Conservation (phyloP, 2,888 invertebrate genomes). For the Drosophila tanythrix region DNA sequence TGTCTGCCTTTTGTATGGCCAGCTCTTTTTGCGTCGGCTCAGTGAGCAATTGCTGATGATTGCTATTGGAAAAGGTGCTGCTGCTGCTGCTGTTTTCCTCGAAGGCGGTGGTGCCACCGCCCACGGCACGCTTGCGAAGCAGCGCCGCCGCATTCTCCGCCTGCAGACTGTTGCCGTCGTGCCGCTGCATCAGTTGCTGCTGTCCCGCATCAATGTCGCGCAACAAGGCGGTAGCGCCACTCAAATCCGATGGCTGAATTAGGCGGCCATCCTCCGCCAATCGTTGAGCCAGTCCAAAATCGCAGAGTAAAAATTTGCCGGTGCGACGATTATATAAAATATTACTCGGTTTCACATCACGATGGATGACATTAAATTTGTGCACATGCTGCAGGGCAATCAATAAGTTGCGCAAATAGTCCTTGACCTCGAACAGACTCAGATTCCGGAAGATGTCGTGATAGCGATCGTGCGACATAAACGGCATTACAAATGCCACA, state of each 20-base stretch:
- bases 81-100: conserved; percentile 23
- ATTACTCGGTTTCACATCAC: conserved; percentile 96
- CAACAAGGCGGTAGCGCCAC: conserved; percentile 27
- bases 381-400: conserved; percentile 92
- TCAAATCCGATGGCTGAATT: conserved; percentile 52
- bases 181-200: conserved; percentile 27
- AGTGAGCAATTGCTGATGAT: conserved; percentile 80
- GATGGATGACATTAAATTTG: conserved; percentile 93
- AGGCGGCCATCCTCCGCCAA: conserved; percentile 60
- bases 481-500: conserved; percentile 95
- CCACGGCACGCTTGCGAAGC: conserved; percentile 21
- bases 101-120: conserved; percentile 39
- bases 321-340: conserved; percentile 92
- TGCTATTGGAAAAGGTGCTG: neutral
- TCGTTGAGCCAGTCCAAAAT: conserved; percentile 94
- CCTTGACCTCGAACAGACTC: conserved; percentile 89
- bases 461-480: conserved; percentile 91
- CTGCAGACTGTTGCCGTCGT: conserved; percentile 61
- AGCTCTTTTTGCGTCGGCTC: conserved; percentile 87
- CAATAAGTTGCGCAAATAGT: conserved; percentile 92
- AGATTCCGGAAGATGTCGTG: conserved; percentile 91
- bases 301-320: conserved; percentile 91
- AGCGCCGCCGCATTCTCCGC: conserved; percentile 56
- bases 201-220: conserved; percentile 49
- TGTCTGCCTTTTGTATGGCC: conserved; percentile 66